phyloP scores from a whole-genome alignment of 2,797 vertebrate species.

The Nyctibius grandis region DNA sequence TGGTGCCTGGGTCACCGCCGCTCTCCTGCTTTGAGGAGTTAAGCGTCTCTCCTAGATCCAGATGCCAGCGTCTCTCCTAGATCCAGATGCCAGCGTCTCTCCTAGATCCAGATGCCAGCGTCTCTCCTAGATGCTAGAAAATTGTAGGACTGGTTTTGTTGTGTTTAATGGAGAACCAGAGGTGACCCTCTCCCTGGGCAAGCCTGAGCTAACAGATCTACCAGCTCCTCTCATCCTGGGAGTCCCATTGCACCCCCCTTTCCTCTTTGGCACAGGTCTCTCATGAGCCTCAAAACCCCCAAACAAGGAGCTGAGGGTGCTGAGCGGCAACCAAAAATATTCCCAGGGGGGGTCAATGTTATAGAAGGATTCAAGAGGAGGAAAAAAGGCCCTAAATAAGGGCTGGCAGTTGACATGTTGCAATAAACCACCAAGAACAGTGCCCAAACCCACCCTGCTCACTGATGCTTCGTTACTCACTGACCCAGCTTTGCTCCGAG shows the following conservation, averaged over 20 bases:
- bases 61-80: too few relatives aligned
- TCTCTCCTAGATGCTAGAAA: not conserved
- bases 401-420: fast-evolving
- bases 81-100: too few relatives aligned
- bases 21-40: not conserved
- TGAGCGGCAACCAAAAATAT: not conserved
- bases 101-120: too few relatives aligned
- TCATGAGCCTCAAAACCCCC: not conserved
- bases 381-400: not conserved
- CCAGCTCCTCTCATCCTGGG: fast-evolving
- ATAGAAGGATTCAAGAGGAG: not conserved
- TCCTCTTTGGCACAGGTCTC: not conserved
- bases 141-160: not conserved
- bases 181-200: not conserved
- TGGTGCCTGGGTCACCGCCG: not conserved
- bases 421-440: not conserved
- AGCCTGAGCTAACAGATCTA: not conserved
- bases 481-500: not conserved
- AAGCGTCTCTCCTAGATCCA: too few relatives aligned
- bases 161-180: not conserved
- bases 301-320: not conserved
- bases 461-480: not conserved
- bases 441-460: not conserved
- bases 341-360: not conserved
- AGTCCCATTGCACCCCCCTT: not conserved